These are phyloP conservation scores for Hydrolagus colliei DNA, from an alignment of 2,797 vertebrate genomes.

Conservation along the genomic window DNA sequence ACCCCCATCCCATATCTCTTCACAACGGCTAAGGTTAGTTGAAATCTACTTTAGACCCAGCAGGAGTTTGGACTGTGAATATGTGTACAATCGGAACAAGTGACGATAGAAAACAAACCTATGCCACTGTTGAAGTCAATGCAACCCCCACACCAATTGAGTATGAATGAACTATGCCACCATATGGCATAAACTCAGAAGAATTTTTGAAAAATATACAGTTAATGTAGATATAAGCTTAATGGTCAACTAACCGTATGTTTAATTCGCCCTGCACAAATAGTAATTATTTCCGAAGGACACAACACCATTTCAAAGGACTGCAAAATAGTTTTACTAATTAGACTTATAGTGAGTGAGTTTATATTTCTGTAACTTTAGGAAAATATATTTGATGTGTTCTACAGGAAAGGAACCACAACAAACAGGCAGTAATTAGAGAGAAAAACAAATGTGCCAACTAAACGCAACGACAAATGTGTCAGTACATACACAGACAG, in stretches of 20 bases:
- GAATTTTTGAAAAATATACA: neutral
- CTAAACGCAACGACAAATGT: neutral
- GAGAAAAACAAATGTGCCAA: conserved; percentile 8
- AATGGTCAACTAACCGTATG: neutral
- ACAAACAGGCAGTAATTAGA: neutral
- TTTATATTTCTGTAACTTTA: neutral
- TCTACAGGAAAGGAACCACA: neutral
- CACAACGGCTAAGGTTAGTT: too few species aligned
- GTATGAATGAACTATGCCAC: neutral
- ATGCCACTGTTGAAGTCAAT: neutral
- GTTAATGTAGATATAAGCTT: neutral
- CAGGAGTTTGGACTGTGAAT: too few species aligned
- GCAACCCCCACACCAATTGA: neutral
- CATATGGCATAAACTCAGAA: neutral
- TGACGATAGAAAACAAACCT: too few species aligned
- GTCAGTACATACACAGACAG: neutral
- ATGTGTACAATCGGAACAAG: neutral
- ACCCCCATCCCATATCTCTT: neutral
- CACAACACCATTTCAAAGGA: neutral
- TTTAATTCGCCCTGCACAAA: neutral
- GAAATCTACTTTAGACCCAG: too few species aligned
- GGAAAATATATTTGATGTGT: neutral
- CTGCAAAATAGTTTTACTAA: neutral
- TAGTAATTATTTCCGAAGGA: neutral
- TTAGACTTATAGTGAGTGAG: neutral